Base-by-base conservation (phyloP, 2,797 vertebrate species). In the Cryptoblepharus egeriae region DNA sequence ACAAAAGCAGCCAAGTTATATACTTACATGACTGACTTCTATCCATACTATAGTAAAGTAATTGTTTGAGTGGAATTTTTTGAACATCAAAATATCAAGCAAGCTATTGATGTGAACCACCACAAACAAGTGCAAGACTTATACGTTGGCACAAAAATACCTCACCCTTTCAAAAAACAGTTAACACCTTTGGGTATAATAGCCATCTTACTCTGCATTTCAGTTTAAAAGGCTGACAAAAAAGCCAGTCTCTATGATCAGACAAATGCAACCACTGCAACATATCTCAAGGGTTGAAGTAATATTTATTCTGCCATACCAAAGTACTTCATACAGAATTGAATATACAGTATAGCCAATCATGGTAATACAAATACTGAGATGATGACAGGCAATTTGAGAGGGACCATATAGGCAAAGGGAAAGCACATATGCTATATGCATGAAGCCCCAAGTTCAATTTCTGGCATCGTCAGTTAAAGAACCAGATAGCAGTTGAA, bases 141-240 rank as follows among this genome's bases (percentile, higher is more conserved):
- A 85, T 32, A 69, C 28, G 79, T 69, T 0, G 49, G 15, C 80
- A 60, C 78, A 76, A 83, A 52, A 64, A 6, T 16, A 0, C 61
- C 72, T 55, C 72, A 75, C 15, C 30, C 49, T 32, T 77, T 79
- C 73, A 80, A 74, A 84, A 49, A 10, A 64, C 64, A 73, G 24
- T 28, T 73, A 57, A 30, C 42, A 69, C 24, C 24, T 45, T 20
- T 28, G 1, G 83, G 39, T 1, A 3, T 49, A 22, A 60, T 22
- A 55, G 3, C 12, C 49, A 24, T 16, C 55, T 58, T 22, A 2
- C 0, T 16, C 12, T 35, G 57, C n/a, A 26, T 79, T 77, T 75
- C 57, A 35, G 20, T 78, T 81, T 72, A 75, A 83, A 79, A 80
- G 42, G 61, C 49, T 80, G 42, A 63, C 45, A 32, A 75, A 20